A percentile compares a stretch with the other conserved stretches of the same genome.
Evolutionary conservation across 2,888 invertebrate genomes (phyloP).

Genomic region (Muschampia plurimacula): DNA sequence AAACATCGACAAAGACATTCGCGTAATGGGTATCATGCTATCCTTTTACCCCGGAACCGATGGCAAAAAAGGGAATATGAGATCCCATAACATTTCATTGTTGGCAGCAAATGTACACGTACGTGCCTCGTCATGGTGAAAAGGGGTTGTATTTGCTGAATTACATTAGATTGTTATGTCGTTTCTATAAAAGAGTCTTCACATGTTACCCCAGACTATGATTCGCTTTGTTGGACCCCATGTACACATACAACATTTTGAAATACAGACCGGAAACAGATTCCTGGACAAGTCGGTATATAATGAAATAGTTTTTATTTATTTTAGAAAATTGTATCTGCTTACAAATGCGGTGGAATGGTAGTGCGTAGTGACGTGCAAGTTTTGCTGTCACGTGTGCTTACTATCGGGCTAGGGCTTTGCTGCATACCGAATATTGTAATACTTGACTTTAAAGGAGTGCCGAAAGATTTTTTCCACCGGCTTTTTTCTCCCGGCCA

Average conservation of each 20-base stretch:
- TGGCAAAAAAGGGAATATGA: constrained; percentile 37
- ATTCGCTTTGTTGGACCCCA: neutral
- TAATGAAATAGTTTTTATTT: no score
- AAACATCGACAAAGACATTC: constrained; percentile 38
- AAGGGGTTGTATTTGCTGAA: constrained; percentile 8
- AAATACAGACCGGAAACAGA: neutral
- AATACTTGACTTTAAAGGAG: no score
- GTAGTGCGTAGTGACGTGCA: no score
- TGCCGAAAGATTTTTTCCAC: no score
- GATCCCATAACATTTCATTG: constrained; percentile 38
- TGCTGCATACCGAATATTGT: no score
- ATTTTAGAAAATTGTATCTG: no score
- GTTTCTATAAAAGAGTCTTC: neutral
- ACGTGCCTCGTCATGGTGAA: constrained; percentile 15
- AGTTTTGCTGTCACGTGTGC: no score
- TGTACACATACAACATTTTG: neutral
- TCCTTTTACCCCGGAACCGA: constrained; percentile 7
- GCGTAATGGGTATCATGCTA: constrained; percentile 20
- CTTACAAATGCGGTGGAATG: no score
- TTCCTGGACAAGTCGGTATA: no score
- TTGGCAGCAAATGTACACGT: constrained; percentile 28
- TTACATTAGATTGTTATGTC: constrained; percentile 16
- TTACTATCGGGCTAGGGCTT: no score
- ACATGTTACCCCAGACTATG: neutral
- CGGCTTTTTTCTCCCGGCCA: no score